A percentile compares a stretch with the other conserved stretches of the same genome.
Evolutionary conservation across 2,113 vertebrate species (phyloP).

Genomic region (Salvator merianae): DNA sequence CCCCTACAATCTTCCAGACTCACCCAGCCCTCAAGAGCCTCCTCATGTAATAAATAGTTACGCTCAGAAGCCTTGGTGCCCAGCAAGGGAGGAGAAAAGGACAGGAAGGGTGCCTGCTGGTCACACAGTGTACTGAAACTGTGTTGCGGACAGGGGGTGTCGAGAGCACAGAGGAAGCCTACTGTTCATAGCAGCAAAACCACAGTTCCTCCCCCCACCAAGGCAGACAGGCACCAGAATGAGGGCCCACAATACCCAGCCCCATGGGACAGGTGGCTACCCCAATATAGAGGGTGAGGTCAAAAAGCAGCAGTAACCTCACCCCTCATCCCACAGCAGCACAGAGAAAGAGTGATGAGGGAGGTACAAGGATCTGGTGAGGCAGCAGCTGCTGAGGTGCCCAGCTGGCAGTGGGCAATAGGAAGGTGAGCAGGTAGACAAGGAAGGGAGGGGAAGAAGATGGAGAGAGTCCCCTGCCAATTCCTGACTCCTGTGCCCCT

Average conservation of each 20-base stretch:
- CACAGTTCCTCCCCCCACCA: not conserved
- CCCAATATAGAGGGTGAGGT: not conserved
- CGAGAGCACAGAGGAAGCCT: constrained; percentile 13
- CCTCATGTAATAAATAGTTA: constrained; percentile 55
- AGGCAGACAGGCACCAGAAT: constrained; percentile 5
- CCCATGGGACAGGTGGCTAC: not conserved
- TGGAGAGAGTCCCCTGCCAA: constrained; percentile 17
- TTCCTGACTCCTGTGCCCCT: constrained; percentile 28
- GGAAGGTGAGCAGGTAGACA: not conserved
- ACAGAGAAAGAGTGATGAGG: not conserved
- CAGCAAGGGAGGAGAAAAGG: constrained; percentile 20
- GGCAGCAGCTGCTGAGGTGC: constrained; percentile 31
- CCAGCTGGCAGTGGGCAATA: not conserved
- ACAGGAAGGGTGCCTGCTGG: constrained; percentile 17
- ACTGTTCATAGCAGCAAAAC: constrained; percentile 40
- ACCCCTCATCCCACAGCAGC: constrained; percentile 31
- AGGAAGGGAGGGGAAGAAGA: not conserved
- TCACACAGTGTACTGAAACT: not conserved
- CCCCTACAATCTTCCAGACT: not conserved
- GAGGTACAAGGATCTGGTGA: constrained; percentile 44
- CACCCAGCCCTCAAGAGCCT: constrained; percentile 9
- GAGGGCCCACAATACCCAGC: not conserved
- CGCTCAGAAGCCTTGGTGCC: constrained; percentile 40
- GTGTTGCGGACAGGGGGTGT: constrained; percentile 3
- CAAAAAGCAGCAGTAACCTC: constrained; percentile 32